phyloP scores from a whole-genome alignment of 2,888 invertebrate species.

The Mayetiola destructor region DNA sequence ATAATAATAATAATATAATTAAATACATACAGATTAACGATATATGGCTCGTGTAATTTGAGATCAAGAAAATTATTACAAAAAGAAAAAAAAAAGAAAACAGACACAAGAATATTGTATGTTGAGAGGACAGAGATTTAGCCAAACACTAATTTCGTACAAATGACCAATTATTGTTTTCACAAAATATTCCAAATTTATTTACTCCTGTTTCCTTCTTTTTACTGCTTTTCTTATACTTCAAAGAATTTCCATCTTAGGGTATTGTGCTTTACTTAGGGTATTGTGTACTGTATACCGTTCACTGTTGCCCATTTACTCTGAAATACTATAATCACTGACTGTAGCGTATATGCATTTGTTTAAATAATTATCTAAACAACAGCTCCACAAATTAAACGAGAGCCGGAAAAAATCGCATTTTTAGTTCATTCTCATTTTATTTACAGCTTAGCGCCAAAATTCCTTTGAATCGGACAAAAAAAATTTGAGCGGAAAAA shows the following conservation, averaged over 20 bases:
- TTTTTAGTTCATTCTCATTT: too few species aligned
- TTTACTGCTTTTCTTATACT: too few species aligned
- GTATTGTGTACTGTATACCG: not conserved
- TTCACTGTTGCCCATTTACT: not conserved
- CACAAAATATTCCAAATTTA: not conserved
- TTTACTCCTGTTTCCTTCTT: not conserved
- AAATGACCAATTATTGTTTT: slow-evolving; percentile 7
- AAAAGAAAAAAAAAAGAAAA: not conserved
- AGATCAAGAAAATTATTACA: not conserved
- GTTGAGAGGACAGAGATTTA: not conserved
- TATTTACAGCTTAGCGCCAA: too few species aligned
- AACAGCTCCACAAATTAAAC: too few species aligned
- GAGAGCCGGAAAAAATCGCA: too few species aligned
- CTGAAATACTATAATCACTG: not conserved
- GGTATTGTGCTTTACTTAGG: too few species aligned
- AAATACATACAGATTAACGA: not conserved
- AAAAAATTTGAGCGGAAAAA: too few species aligned
- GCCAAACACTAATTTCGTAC: slow-evolving; percentile 5
- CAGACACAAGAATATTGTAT: not conserved
- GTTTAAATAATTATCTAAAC: too few species aligned
- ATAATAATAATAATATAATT: not conserved
- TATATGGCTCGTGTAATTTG: not conserved
- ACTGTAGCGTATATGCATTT: not conserved
- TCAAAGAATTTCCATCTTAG: too few species aligned
- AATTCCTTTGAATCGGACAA: too few species aligned